Evolutionary conservation across 1,140 invertebrate genomes (phyloP).

Genomic region (Zophobas morio): DNA sequence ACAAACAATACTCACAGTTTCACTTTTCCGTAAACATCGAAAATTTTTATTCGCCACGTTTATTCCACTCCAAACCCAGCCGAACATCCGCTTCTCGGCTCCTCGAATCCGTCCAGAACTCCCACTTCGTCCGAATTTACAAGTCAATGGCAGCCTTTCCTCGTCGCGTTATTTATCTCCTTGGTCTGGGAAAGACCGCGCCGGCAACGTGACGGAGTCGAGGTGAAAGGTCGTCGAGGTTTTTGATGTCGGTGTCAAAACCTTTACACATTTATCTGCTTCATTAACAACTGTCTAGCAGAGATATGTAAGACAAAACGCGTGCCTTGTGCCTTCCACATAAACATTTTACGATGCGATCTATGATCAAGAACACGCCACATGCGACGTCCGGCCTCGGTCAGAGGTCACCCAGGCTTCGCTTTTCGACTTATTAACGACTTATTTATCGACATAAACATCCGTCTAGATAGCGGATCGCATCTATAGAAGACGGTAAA

Average conservation of each 20-base stretch:
- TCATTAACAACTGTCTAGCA: slow-evolving; percentile 32
- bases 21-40: no score
- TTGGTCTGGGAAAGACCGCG: background rate
- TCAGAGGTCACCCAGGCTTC: slow-evolving; percentile 25
- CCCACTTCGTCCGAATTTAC: no score
- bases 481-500: slow-evolving; percentile 8
- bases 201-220: slow-evolving; percentile 11
- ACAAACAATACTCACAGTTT: no score
- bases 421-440: slow-evolving; percentile 47
- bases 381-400: slow-evolving; percentile 37
- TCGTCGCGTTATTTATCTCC: background rate
- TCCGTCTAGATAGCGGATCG: slow-evolving; percentile 23
- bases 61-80: no score
- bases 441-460: slow-evolving; percentile 43
- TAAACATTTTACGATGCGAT: slow-evolving; percentile 24
- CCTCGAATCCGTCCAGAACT: no score
- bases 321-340: slow-evolving; percentile 20
- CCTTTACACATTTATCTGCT: slow-evolving; percentile 46
- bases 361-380: slow-evolving; percentile 28
- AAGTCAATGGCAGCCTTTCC: no score
- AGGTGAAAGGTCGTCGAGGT: slow-evolving; percentile 42
- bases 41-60: no score
- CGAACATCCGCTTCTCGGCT: no score
- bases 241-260: slow-evolving; percentile 48
- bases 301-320: slow-evolving; percentile 40